Evolutionary conservation across 2,888 invertebrate species (phyloP), one percentile per base, ranked within the genome.

Genomic region (Catocala fraxini): DNA sequence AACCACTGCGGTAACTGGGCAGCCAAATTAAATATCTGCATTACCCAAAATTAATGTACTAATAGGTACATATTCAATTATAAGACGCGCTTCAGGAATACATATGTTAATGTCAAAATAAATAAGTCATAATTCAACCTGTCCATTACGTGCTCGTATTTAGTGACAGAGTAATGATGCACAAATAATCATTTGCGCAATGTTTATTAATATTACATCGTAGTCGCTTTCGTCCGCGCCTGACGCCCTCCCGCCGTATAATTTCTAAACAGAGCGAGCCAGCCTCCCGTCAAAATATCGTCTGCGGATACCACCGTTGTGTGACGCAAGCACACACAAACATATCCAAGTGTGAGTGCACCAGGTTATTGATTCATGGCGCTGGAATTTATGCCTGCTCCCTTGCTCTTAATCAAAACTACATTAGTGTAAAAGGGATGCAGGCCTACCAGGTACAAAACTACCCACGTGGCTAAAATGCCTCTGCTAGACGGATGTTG

Each of bases 311-410:
- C 70, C 71, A 65, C 68, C 68, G 71, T 71, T 86, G 90, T 91
- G 90, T 91, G 88, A 82, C 80, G 86, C 86, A 84, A 82, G 80
- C 75, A 83, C 83, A 83, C 83, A 74, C 70, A 76, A 75, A 75
- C 78, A 77, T 81, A 70, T 73, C 74, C 68, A 74, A 79, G 90
- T 90, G 91, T 91, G 90, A 80, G 90, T 90, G 87, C 81, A 85
- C 81, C 86, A 83, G 88, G 88, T 92, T 93, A 93, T 93, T 93
- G 93, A 93, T 93, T 93, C 90, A 92, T 90, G 88, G 84, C 84
- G 80, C 84, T 86, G 83, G 87, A 89, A 91, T 90, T 91, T 91
- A 89, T 90, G 90, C 91, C 84, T 88, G 75, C 92, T 89, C 90
- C 85, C 89, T 93, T 91, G 80, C 92, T 88, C 91, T 84, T 88